Evolutionary conservation across 2,113 vertebrate species (phyloP), one percentile per base, ranked within the genome.

Genomic region (Pycnonotus jocosus): DNA sequence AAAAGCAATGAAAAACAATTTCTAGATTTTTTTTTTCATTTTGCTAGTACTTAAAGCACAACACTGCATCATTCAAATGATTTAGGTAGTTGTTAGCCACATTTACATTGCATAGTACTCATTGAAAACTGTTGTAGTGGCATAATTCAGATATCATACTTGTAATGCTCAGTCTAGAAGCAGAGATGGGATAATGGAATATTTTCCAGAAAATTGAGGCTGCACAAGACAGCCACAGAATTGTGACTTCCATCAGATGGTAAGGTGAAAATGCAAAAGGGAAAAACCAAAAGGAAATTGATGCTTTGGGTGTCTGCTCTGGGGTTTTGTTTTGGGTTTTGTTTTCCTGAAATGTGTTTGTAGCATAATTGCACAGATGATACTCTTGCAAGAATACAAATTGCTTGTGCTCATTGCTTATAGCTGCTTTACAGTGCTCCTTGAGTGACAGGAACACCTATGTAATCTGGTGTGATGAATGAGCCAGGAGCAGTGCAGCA

Each of bases 361-460:
- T 71, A 95, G 71, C 71, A 23, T 79, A 68, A 65, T 71, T 47
- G 53, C 71, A 90, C 57, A 69, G 66, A 57, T 64, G 88, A 91
- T 95, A 56, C 92, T 94, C 66, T 66, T 93, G 80, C 64, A 91
- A 96, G 93, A 82, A 90, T 92, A 89, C 51, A 93, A 90, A 93
- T 93, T 92, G 81, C 88, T 95, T 93, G 83, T 94, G 95, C 68
- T 86, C 96, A 93, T 97, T 58, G 58, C 95, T 96, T 90, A 71
- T 92, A 89, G 90, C 92, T 73, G 93, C 92, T 96, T 90, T 94
- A 35, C 22, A 31, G 65, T 0, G 5, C 93, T 96, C 80, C 81
- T 40, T 87, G 93, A 91, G 71, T 96, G 95, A 87, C 94, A 95
- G 94, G 81, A 97, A 94, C 97, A 86, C 94, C 96, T 97, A 87